These are phyloP conservation scores for Phymastichus coffea DNA, from an alignment of 1,140 invertebrate species.

Conservation along the genomic window DNA sequence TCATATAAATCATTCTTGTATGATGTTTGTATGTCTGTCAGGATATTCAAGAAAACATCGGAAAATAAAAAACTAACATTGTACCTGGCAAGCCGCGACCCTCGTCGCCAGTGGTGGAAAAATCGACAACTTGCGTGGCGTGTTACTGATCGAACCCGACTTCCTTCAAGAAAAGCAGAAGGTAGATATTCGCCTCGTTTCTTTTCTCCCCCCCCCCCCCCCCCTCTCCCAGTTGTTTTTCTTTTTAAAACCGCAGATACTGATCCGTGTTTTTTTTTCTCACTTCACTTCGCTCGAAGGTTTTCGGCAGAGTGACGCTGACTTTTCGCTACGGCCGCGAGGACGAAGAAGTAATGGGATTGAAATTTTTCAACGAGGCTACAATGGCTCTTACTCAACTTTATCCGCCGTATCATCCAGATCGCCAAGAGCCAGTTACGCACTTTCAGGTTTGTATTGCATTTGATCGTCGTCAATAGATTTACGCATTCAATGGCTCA, in stretches of 20 bases:
- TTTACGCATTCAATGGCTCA: too few species aligned
- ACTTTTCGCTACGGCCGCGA: conserved; percentile 88
- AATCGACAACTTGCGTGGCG: conserved; percentile 77
- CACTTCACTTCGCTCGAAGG: too few species aligned
- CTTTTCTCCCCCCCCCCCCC: too few species aligned
- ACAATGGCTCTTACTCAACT: conserved; percentile 83
- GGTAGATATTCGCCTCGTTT: too few species aligned
- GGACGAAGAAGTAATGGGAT: conserved; percentile 90
- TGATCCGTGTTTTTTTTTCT: too few species aligned
- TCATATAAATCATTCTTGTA: too few species aligned
- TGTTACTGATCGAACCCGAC: conserved; percentile 76
- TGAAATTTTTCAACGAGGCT: conserved; percentile 89
- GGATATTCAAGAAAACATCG: conserved; percentile 70
- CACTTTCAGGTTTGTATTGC: conserved; percentile 70
- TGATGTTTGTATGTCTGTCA: too few species aligned
- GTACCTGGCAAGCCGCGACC: conserved; percentile 76
- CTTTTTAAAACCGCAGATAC: too few species aligned
- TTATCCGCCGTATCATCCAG: conserved; percentile 65
- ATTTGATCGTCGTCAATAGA: too few species aligned
- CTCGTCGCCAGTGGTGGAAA: conserved; percentile 70
- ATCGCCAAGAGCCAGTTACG: conserved; percentile 64
- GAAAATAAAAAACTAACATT: conserved; percentile 80
- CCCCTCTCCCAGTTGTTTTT: too few species aligned
- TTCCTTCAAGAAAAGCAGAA: conserved; percentile 72
- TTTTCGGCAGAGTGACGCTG: conserved; percentile 81